phyloP scores from a whole-genome alignment of 2,888 invertebrate species.

The Toxonevra muliebris region DNA sequence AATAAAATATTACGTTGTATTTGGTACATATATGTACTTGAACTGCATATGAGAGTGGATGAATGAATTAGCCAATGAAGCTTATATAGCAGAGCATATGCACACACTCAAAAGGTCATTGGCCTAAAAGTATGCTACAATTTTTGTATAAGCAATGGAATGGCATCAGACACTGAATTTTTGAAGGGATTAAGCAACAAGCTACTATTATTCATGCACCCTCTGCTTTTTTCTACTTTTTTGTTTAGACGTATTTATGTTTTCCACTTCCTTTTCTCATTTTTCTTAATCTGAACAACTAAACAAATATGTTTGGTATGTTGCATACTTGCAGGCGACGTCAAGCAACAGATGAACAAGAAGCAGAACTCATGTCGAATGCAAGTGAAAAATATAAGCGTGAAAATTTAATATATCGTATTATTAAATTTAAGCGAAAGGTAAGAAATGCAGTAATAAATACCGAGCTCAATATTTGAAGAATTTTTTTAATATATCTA shows the following conservation, averaged over 20 bases:
- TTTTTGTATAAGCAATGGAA: not conserved
- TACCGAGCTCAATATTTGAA: no score
- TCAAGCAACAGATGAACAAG: constrained; percentile 56
- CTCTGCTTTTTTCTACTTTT: not conserved
- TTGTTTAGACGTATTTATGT: not conserved
- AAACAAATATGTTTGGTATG: not conserved
- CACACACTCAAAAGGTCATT: constrained; percentile 45
- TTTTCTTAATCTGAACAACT: not conserved
- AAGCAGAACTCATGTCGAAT: constrained; percentile 56
- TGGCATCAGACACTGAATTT: not conserved
- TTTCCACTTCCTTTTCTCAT: not conserved
- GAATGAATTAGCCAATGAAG: no score
- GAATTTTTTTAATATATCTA: constrained; percentile 21
- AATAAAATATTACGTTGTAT: no score
- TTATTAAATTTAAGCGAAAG: constrained; percentile 56
- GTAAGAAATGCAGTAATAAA: constrained; percentile 36
- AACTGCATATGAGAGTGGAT: no score
- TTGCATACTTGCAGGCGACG: constrained; percentile 45
- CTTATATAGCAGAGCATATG: no score
- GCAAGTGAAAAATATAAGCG: constrained; percentile 45
- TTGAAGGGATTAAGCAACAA: not conserved
- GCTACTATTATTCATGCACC: constrained; percentile 12
- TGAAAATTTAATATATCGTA: constrained; percentile 51
- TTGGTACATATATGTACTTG: no score
- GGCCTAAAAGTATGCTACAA: constrained; percentile 55